A percentile compares a stretch with the other conserved stretches of the same genome.
Evolutionary conservation across 2,113 vertebrate species (phyloP).

Genomic region (Alethe castanea): DNA sequence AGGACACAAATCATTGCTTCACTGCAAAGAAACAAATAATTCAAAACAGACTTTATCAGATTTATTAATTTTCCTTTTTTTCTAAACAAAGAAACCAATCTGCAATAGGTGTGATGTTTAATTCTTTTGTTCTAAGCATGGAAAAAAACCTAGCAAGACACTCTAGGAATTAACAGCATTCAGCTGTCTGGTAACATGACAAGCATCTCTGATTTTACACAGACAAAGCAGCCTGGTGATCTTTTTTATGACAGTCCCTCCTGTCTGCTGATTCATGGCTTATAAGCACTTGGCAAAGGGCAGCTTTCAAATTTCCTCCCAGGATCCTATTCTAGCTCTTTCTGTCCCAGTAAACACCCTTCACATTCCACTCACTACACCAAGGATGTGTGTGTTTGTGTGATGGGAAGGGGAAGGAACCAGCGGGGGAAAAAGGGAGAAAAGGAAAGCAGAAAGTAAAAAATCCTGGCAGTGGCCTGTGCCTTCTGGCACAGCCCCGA

Average conservation of each 20-base stretch:
- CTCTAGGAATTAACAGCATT: background rate
- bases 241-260: background rate
- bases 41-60: background rate
- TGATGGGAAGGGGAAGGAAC: background rate
- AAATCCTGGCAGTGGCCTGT: background rate
- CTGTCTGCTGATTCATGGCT: background rate
- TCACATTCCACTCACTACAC: background rate
- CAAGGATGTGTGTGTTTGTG: background rate
- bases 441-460: background rate
- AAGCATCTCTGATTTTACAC: conserved; percentile 29
- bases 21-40: background rate
- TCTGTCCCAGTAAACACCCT: background rate
- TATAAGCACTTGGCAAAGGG: conserved; percentile 1
- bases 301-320: conserved; percentile 6
- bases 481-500: background rate
- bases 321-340: background rate
- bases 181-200: background rate
- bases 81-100: background rate
- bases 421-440: fast-evolving
- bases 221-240: conserved; percentile 22
- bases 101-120: background rate
- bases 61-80: background rate
- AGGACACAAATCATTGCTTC: background rate
- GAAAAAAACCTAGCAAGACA: background rate
- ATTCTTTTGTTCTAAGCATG: background rate